These are phyloP conservation scores for Malacosoma neustria DNA, from an alignment of 2,888 invertebrate genomes.

Conservation along the genomic window DNA sequence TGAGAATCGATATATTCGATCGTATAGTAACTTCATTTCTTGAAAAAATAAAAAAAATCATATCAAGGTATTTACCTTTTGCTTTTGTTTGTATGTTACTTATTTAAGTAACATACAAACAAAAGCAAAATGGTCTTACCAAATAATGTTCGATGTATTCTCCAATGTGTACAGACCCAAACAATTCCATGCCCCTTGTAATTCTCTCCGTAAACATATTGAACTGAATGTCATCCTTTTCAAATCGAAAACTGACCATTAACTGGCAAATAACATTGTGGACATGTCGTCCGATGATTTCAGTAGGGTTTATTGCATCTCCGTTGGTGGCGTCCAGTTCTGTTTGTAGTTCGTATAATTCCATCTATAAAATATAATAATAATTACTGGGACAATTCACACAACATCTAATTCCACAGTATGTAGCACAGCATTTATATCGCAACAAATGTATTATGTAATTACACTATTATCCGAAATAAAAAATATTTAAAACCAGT, in stretches of 20 bases:
- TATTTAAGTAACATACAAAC: not conserved
- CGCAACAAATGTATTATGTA: too few species aligned
- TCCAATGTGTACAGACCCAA: conserved; percentile 82
- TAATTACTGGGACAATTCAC: too few species aligned
- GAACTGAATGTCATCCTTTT: conserved; percentile 81
- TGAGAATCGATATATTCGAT: too few species aligned
- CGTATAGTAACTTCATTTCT: too few species aligned
- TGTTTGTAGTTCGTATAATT: conserved; percentile 80
- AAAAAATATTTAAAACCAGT: too few species aligned
- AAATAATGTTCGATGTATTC: conserved; percentile 83
- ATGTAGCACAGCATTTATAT: too few species aligned
- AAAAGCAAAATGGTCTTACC: conserved; percentile 25
- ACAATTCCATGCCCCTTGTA: conserved; percentile 87
- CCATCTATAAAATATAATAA: too few species aligned
- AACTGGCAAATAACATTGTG: conserved; percentile 90
- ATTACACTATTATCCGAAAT: too few species aligned
- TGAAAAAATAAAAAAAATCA: too few species aligned
- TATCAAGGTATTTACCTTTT: too few species aligned
- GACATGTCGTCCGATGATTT: conserved; percentile 81
- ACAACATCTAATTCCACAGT: too few species aligned
- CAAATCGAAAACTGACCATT: conserved; percentile 87
- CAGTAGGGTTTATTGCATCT: conserved; percentile 77
- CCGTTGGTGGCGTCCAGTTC: conserved; percentile 11
- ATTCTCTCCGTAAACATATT: conserved; percentile 82
- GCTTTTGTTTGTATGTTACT: too few species aligned